These are phyloP conservation scores for Matsumyia berberina DNA, from an alignment of 2,888 invertebrate genomes.

Conservation along the genomic window DNA sequence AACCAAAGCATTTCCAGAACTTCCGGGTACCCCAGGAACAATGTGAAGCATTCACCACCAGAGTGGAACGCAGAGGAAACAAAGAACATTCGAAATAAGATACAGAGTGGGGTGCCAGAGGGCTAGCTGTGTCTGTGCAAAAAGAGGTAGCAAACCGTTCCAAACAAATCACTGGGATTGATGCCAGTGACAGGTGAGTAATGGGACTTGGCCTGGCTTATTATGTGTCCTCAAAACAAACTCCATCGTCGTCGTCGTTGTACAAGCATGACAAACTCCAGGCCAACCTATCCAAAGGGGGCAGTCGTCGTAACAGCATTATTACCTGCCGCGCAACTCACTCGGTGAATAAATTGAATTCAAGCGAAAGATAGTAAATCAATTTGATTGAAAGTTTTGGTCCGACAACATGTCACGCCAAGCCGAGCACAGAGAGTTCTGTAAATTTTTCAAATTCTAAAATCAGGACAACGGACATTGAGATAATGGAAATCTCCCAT, in stretches of 20 bases:
- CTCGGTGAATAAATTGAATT: conserved; percentile 71
- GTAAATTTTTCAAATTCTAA: conserved; percentile 73
- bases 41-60: conserved; percentile 1
- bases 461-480: conserved; percentile 66
- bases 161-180: conserved; percentile 76
- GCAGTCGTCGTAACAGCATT: conserved; percentile 43
- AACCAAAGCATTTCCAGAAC: conserved; percentile 53
- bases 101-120: not conserved
- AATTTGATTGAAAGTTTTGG: conserved; percentile 71
- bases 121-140: too few species aligned
- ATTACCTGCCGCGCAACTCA: conserved; percentile 61
- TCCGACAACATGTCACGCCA: conserved; percentile 69
- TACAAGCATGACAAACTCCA: too few species aligned
- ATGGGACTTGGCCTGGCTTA: conserved; percentile 74
- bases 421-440: conserved; percentile 44
- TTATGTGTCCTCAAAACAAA: conserved; percentile 68
- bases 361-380: conserved; percentile 71
- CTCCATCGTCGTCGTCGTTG: conserved; percentile 7
- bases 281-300: not conserved
- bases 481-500: conserved; percentile 22
- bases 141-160: conserved; percentile 51
- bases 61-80: not conserved
- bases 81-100: conserved; percentile 53
- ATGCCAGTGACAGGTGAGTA: conserved; percentile 75
- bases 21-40: conserved; percentile 41